Base-by-base conservation (phyloP, 2,888 invertebrate genomes). In the Eristalinus aeneus region DNA sequence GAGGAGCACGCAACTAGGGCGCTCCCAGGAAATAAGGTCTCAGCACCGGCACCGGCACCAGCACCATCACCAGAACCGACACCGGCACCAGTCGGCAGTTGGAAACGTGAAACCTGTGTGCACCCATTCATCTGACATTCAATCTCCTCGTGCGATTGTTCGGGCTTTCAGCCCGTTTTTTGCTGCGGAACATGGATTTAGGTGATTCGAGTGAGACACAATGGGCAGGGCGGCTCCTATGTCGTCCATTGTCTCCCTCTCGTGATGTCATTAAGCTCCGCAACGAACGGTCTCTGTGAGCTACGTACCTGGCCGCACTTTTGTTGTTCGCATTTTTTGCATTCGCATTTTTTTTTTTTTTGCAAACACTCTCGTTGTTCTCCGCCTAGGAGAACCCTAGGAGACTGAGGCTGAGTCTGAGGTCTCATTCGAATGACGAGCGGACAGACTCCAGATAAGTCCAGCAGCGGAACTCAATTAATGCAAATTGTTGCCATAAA, bases 11-110 rank as follows among this genome's bases (percentile, higher is more conserved):
- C 71, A 82, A 82, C 54, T 82, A 86, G 86, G 86, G 86, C 86
- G 86, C 86, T 86, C 86, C 86, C 86, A 86, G 86, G 86, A 86
- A 86, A 86, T 86, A 86, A 78, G 86, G 86, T 86, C 82, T 86
- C 82, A 81, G 46, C 46, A 16, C 46, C 46, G 34, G 16, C 46
- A 46, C 46, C 16, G 16, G 8, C 46, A 46, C 46, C 46, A 16
- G 16, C 46, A 46, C 16, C 46, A 5, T 0, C 27, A 27, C 27
- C 27, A 27, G 72, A n/a, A n/a, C n/a, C 46, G 46, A 16, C 46
- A 46, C 16, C 46, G n/a, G 5, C 27, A 27, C 27, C 27, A 27
- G 72, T 71, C 75, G 71, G 72, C 22, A 60, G 54, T 39, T 73
- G 65, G 86, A 78, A 86, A 86, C 77, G 74, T 86, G 86, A 86